phyloP scores from a whole-genome alignment of 2,113 vertebrate genomes.

The Pelecanoides urinatrix region DNA sequence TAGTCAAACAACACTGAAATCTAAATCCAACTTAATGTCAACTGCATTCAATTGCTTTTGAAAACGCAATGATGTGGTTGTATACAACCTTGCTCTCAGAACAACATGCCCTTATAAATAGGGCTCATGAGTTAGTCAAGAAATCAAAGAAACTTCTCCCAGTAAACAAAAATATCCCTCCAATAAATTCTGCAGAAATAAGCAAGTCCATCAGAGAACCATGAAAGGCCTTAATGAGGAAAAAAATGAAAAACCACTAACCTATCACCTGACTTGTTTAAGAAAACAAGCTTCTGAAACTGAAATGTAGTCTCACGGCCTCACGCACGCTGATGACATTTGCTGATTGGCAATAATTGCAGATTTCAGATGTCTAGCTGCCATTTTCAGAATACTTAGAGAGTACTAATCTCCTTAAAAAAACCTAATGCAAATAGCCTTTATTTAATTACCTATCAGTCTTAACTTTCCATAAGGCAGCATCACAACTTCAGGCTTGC shows the following conservation, averaged over 20 bases:
- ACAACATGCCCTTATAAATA: not conserved
- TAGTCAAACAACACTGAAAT: not conserved
- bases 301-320: not conserved
- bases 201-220: not conserved
- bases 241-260: not conserved
- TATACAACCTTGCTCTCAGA: not conserved
- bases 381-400: not conserved
- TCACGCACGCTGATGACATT: not conserved
- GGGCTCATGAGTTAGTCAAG: not conserved
- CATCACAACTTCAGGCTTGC: not conserved
- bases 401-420: not conserved
- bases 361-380: not conserved
- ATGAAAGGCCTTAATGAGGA: not conserved
- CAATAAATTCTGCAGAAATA: not conserved
- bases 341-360: not conserved
- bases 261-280: not conserved
- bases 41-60: not conserved
- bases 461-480: not conserved
- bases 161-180: not conserved
- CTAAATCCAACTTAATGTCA: not conserved
- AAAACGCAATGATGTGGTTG: not conserved
- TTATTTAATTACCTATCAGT: not conserved
- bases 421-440: not conserved
- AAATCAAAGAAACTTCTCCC: not conserved
- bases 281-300: not conserved